Evolutionary conservation across 2,113 vertebrate species (phyloP), one percentile per base, ranked within the genome.

Genomic region (Rhynchomys soricoides): DNA sequence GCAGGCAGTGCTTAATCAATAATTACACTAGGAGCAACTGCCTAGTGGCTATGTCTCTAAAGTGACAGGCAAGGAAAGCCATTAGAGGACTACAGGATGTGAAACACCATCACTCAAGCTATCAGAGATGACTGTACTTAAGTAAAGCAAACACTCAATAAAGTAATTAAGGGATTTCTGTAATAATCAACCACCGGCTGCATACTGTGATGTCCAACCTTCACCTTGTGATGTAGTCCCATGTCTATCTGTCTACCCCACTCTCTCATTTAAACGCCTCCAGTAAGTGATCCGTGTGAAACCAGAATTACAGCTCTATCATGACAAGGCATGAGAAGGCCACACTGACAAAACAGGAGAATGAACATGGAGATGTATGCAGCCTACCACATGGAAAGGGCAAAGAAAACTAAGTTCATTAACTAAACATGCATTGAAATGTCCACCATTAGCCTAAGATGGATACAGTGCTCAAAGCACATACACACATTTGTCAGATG

Each of bases 1-100:
- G 94, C 96, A 98, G 97, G 95, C 98, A 97, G 97, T 4, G 92
- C 98, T 98, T 98, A 96, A 98, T 97, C 89, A 91, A 52, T 91
- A 94, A 95, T 95, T 52, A 43, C 95, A 74, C 91, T 71, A 92
- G 95, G 93, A 98, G 97, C 96, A 90, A 97, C 95, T 83, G 97
- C 95, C 95, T 97, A 95, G 94, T 90, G 83, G 98, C 97, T 96
- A 98, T 97, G 98, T 98, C 99, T 99, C 98, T 99, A 98, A 99
- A 98, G 98, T 94, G 97, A 98, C 10, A 98, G 98, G 98, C 98
- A 99, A 98, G 98, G 98, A 99, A 99, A 99, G 99, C 97, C 98
- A 99, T 99, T 98, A 97, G 98, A 81, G 98, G 98, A 98, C 98
- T 98, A 98, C 97, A 98, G 98, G 98, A 97, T 97, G 98, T 98